A percentile compares a stretch with the other conserved stretches of the same genome.
Evolutionary conservation across 2,113 vertebrate genomes (phyloP).

Genomic region (Psephotus haematonotus): DNA sequence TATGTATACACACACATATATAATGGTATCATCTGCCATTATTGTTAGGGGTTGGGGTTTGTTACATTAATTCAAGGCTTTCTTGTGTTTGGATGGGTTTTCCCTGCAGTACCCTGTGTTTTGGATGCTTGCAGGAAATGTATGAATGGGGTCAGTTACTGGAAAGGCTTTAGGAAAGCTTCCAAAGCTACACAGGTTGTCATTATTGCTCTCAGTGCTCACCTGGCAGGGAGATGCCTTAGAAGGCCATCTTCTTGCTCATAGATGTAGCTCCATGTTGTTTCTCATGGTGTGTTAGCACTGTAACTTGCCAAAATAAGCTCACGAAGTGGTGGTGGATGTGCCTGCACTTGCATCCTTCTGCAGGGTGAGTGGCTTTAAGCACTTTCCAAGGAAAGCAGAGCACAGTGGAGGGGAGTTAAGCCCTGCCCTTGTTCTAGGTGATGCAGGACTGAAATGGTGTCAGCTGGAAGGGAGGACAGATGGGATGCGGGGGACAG

Average conservation of each 20-base stretch:
- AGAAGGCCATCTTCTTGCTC: neutral
- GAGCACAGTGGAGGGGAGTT: neutral
- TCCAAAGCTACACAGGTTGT: neutral
- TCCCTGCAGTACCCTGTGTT: neutral
- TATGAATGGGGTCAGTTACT: neutral
- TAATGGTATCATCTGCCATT: neutral
- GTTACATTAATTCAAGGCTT: neutral
- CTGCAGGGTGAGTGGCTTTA: neutral
- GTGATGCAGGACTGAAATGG: neutral
- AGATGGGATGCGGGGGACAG: neutral
- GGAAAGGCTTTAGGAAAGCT: neutral
- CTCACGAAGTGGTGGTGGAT: neutral
- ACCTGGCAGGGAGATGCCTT: neutral
- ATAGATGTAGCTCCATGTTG: accelerated
- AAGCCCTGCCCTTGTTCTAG: neutral
- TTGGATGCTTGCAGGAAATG: neutral
- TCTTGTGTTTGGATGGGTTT: neutral
- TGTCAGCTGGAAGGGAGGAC: neutral
- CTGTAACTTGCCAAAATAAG: neutral
- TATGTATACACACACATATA: neutral
- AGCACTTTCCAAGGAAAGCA: neutral
- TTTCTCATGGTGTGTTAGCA: neutral
- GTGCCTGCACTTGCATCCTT: neutral
- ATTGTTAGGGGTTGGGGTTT: neutral
- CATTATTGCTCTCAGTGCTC: neutral